Evolutionary conservation across 2,113 vertebrate genomes (phyloP).

Genomic region (Petaurus breviceps): DNA sequence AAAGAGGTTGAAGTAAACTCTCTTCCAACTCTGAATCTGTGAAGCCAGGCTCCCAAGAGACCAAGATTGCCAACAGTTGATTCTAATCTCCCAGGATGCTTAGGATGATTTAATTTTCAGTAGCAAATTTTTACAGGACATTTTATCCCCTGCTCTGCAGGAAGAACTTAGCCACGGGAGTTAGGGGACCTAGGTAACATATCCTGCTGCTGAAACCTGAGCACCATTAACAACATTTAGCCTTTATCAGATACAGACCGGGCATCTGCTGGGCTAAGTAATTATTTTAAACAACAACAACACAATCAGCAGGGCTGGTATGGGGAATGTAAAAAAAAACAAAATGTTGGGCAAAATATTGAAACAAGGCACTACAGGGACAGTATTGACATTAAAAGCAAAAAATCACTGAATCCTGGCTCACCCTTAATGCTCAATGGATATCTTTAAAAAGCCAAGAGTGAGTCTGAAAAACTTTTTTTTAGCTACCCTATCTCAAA

Average conservation of each 20-base stretch:
- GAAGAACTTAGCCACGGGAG: conserved; percentile 68
- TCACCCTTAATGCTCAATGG: background rate
- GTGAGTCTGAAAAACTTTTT: background rate
- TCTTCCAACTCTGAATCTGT: background rate
- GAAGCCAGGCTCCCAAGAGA: background rate
- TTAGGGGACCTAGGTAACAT: conserved; percentile 64
- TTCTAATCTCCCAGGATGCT: conserved; percentile 52
- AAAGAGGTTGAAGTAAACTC: background rate
- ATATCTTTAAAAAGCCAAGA: background rate
- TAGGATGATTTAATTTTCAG: conserved; percentile 70
- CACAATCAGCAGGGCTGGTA: background rate
- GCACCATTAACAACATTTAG: conserved; percentile 69
- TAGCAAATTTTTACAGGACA: conserved; percentile 71
- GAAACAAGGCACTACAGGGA: background rate
- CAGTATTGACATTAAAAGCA: background rate
- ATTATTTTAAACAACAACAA: background rate
- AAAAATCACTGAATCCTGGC: background rate
- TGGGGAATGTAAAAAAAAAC: background rate
- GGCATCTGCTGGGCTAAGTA: conserved; percentile 64
- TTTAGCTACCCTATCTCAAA: background rate
- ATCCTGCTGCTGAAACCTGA: conserved; percentile 73
- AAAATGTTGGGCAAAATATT: background rate
- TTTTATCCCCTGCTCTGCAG: conserved; percentile 48
- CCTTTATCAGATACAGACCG: conserved; percentile 64
- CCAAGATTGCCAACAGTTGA: background rate